These are phyloP conservation scores for Oscheius myriophilus DNA, from an alignment of 2,888 invertebrate genomes.

Conservation along the genomic window DNA sequence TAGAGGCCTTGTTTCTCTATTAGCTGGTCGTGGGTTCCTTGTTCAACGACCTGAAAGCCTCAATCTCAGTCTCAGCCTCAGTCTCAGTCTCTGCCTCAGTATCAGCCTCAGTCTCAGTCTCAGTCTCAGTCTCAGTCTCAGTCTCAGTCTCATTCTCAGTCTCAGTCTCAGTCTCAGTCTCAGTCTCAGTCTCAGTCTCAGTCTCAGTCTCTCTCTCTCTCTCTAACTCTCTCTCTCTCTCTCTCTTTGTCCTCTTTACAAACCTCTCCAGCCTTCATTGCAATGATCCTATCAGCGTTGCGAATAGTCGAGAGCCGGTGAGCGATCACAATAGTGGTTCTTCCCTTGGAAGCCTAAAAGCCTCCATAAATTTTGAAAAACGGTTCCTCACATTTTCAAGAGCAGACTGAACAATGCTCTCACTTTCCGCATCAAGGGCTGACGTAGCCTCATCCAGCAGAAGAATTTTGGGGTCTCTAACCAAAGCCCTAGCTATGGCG, in stretches of 20 bases:
- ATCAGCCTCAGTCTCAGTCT: no score
- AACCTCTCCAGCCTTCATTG: slow-evolving; percentile 71
- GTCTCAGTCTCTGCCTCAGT: no score
- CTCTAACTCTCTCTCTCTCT: no score
- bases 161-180: neutral
- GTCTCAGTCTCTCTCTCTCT: no score
- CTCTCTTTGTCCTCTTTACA: neutral
- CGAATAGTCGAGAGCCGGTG: slow-evolving; percentile 74
- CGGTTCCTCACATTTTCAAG: slow-evolving; percentile 46
- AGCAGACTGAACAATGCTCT: slow-evolving; percentile 79
- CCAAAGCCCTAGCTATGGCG: slow-evolving; percentile 51
- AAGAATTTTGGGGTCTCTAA: slow-evolving; percentile 63
- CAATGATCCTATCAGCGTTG: slow-evolving; percentile 74
- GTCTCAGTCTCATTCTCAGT: no score
- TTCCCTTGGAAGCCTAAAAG: slow-evolving; percentile 57
- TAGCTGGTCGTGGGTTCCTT: slow-evolving; percentile 80
- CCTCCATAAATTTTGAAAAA: neutral
- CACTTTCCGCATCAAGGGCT: slow-evolving; percentile 82
- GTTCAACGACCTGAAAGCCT: slow-evolving; percentile 76
- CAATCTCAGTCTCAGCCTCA: neutral
- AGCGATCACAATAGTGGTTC: slow-evolving; percentile 73
- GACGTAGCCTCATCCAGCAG: slow-evolving; percentile 77
- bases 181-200: no score
- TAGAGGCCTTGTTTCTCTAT: slow-evolving; percentile 78
- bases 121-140: neutral